phyloP scores from a whole-genome alignment of 1,140 invertebrate species.

The Protaetia brevitarsis region DNA sequence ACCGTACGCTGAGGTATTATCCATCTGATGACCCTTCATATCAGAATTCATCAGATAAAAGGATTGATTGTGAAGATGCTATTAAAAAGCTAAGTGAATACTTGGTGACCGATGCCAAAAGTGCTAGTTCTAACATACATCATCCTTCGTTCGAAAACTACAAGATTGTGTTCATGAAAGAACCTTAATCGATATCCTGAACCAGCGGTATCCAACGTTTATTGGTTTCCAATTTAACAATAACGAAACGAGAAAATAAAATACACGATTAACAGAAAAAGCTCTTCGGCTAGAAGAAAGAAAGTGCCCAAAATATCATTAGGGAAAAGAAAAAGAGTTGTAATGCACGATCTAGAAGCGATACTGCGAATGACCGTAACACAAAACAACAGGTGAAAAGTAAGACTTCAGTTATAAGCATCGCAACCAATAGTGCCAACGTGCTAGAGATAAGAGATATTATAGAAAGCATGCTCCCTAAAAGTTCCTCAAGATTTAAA shows the following conservation, averaged over 20 bases:
- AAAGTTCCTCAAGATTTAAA: not conserved
- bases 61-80: not conserved
- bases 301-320: slow-evolving; percentile 2
- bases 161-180: not conserved
- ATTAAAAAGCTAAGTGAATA: not conserved
- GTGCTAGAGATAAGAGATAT: not conserved
- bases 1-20: not conserved
- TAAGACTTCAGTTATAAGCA: not conserved
- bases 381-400: not conserved
- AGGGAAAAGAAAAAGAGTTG: not conserved
- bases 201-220: slow-evolving; percentile 9
- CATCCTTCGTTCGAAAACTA: not conserved
- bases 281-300: not conserved
- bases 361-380: not conserved
- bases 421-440: not conserved
- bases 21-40: not conserved
- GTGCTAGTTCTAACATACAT: not conserved
- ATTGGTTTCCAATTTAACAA: slow-evolving; percentile 3
- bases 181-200: slow-evolving; percentile 5
- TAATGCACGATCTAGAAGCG: not conserved
- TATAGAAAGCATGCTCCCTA: not conserved
- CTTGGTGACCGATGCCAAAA: not conserved
- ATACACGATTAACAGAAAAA: not conserved
- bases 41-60: not conserved
- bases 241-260: not conserved